Base-by-base conservation (phyloP, 2,888 invertebrate genomes). In the Archips xylosteana region DNA sequence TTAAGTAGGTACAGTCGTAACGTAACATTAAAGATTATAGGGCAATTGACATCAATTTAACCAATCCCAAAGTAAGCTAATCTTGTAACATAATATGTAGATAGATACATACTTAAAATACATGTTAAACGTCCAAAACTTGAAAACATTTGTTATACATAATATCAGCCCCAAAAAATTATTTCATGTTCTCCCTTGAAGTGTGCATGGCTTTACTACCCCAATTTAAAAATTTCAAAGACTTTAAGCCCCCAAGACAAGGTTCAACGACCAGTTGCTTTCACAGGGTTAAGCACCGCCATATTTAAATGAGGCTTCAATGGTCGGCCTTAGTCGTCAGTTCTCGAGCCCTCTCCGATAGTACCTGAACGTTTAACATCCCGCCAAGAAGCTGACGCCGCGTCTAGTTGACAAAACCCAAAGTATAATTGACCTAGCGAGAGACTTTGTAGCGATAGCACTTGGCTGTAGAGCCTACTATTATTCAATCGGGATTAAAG, bases 271-370 rank as follows among this genome's bases (percentile, higher is more conserved):
- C 45, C 32, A 45, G 45, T 63, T 47, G 34, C 47, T 63, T 63
- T 63, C 45, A 34, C 63, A 32, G 47, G 32, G 63, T 63, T 47
- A 32, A 63, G 63, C 45, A 45, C 45, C 62, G 63, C 59, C 57
- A 59, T 42, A 73, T 73, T 73, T 34, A 73, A 69, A 73, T 69
- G 68, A 69, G 73, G 63, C 39, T 39, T 36, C 34, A 67, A 63
- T 51, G 61, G 61, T 45, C 34, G 57, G 36, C 62, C 61, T 36
- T 36, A 63, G 74, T 74, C 74, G 70, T 70, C 74, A 70, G 15
- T 70, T 74, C 64, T 74, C 45, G 23, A 74, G 74, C 64, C 45
- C 36, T n/a, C 69, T 69, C 64, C 42, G 23, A 67, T 72, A 67
- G 68, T 51, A 8, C n/a, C 51, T 47, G 61, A 51, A 51, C 61